These are phyloP conservation scores for Myotis daubentonii DNA, from an alignment of 2,797 vertebrate species.

Conservation along the genomic window DNA sequence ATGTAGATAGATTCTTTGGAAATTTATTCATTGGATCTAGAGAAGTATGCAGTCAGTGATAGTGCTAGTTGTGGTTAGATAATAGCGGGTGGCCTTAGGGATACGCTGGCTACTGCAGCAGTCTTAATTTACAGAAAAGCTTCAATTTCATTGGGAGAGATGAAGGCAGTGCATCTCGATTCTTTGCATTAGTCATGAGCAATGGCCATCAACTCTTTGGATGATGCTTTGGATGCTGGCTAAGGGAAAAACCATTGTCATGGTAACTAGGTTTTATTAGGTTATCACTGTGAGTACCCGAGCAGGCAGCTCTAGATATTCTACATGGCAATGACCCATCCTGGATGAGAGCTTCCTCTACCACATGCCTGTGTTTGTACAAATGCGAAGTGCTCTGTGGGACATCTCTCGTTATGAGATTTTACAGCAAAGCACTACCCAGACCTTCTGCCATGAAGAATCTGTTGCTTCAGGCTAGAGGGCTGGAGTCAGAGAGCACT, in stretches of 20 bases:
- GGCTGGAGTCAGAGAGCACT: neutral
- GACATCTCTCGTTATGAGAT: neutral
- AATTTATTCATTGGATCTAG: neutral
- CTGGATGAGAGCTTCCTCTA: neutral
- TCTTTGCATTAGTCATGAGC: neutral
- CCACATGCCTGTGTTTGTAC: too few relatives aligned
- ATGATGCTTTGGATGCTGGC: neutral
- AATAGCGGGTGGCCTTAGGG: neutral
- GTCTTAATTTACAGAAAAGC: neutral
- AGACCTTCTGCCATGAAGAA: neutral
- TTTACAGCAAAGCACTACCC: neutral
- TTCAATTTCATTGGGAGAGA: neutral
- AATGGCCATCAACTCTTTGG: neutral
- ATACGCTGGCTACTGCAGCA: neutral
- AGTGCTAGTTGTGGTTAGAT: neutral
- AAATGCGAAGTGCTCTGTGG: neutral
- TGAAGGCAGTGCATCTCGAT: neutral
- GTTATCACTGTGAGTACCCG: neutral
- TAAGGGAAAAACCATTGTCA: neutral
- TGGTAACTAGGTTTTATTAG: neutral
- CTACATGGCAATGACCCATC: neutral
- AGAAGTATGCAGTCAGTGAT: neutral
- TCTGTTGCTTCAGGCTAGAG: neutral
- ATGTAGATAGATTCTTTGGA: neutral
- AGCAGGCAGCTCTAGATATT: neutral